Evolutionary conservation across 2,888 invertebrate genomes (phyloP).

Genomic region (Metallyticus violacea): DNA sequence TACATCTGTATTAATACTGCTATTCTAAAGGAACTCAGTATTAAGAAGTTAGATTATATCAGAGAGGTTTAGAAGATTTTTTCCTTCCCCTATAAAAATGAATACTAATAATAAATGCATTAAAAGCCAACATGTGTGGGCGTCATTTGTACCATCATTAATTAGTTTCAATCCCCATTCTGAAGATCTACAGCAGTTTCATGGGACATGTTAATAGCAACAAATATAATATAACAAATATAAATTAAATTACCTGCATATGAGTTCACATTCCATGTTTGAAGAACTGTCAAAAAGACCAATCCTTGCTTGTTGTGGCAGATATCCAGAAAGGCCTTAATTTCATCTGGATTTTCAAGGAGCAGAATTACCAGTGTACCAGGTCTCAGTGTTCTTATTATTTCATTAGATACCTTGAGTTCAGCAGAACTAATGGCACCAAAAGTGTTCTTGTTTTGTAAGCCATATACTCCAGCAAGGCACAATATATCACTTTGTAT

Average conservation of each 20-base stretch:
- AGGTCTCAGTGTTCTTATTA: slow-evolving; percentile 19
- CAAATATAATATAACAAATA: too few species aligned
- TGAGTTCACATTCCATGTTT: not conserved
- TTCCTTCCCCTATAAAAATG: too few species aligned
- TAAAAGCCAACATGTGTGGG: too few species aligned
- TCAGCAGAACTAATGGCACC: slow-evolving; percentile 20
- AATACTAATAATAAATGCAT: too few species aligned
- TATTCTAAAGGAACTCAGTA: too few species aligned
- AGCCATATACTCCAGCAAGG: slow-evolving; percentile 20
- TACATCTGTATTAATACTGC: too few species aligned
- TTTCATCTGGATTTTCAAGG: slow-evolving; percentile 25
- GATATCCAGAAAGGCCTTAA: slow-evolving; percentile 23
- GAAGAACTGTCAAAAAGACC: slow-evolving; percentile 23
- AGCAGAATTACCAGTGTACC: slow-evolving; percentile 27
- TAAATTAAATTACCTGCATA: slow-evolving; percentile 28
- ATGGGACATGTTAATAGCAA: too few species aligned
- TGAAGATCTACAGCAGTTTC: too few species aligned
- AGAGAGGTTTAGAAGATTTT: too few species aligned
- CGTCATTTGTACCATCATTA: too few species aligned
- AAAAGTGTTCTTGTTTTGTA: slow-evolving; percentile 9
- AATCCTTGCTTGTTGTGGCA: slow-evolving; percentile 18
- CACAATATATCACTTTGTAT: slow-evolving; percentile 9
- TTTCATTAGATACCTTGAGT: slow-evolving; percentile 13
- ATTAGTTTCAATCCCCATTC: too few species aligned
- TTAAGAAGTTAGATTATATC: too few species aligned